Conservation (phyloP, 2,113 vertebrate genomes). For the Astur gentilis region DNA sequence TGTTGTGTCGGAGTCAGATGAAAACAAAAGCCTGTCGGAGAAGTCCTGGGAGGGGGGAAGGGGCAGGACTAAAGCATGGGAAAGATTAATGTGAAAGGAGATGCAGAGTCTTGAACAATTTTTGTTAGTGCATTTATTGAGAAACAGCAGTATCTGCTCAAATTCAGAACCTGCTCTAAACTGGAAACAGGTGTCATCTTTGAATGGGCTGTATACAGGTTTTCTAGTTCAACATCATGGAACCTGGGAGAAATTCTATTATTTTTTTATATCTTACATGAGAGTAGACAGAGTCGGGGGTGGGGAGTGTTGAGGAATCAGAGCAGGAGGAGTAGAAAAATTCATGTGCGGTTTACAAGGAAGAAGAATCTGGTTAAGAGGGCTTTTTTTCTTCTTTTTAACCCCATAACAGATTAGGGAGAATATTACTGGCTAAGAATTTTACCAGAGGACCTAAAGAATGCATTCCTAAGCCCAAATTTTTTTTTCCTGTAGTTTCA, state of each 20-base stretch:
- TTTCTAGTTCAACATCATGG: not conserved
- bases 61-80: not conserved
- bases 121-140: not conserved
- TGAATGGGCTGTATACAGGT: not conserved
- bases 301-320: not conserved
- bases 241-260: not conserved
- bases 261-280: not conserved
- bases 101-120: not conserved
- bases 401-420: not conserved
- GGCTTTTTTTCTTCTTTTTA: not conserved
- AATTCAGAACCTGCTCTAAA: not conserved
- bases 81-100: not conserved
- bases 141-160: not conserved
- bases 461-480: not conserved
- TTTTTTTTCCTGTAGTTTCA: not conserved
- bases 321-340: not conserved
- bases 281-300: not conserved
- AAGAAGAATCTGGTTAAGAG: not conserved
- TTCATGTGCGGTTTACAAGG: not conserved
- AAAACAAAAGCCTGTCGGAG: not conserved
- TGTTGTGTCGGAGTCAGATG: fast-evolving
- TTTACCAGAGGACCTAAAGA: not conserved
- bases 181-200: not conserved
- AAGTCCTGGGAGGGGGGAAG: not conserved
- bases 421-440: not conserved